Conservation (phyloP, 2,797 vertebrate species). For the Allobates femoralis region DNA sequence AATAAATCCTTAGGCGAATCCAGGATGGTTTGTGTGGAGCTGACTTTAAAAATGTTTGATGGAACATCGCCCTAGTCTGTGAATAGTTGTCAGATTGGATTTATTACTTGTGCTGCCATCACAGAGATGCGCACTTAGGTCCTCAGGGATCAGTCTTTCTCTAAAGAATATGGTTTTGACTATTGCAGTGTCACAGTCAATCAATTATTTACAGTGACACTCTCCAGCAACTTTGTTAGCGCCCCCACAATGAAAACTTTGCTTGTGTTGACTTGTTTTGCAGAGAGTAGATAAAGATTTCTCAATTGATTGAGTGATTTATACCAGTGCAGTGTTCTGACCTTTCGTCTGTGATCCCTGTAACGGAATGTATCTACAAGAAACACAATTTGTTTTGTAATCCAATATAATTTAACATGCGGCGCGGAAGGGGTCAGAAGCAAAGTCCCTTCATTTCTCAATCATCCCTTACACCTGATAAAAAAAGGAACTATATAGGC, state of each 20-base stretch:
- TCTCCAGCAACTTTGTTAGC: constrained; percentile 58
- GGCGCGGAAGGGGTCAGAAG: constrained; percentile 37
- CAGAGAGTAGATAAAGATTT: constrained; percentile 1
- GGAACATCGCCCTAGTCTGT: constrained; percentile 75
- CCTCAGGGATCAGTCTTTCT: constrained; percentile 70
- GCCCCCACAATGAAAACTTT: constrained; percentile 51
- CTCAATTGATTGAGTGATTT: constrained; percentile 58
- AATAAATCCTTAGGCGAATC: constrained; percentile 74
- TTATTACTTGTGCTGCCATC: constrained; percentile 72
- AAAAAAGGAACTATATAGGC: constrained; percentile 1
- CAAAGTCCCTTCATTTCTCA: constrained; percentile 27
- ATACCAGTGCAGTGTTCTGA: constrained; percentile 33
- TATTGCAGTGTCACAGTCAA: constrained; percentile 72
- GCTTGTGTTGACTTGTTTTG: constrained; percentile 60
- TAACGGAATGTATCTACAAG: constrained; percentile 52
- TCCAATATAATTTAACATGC: constrained; percentile 45
- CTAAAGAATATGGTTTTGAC: constrained; percentile 70
- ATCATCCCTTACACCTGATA: constrained; percentile 15
- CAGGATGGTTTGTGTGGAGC: constrained; percentile 76
- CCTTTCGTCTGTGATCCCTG: constrained; percentile 51
- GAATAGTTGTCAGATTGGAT: constrained; percentile 79
- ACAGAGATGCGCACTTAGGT: constrained; percentile 69
- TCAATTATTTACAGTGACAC: constrained; percentile 71
- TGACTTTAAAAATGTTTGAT: constrained; percentile 83
- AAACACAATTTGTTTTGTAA: constrained; percentile 60